Base-by-base conservation (phyloP, 2,888 invertebrate genomes). In the Byasa hedistus region DNA sequence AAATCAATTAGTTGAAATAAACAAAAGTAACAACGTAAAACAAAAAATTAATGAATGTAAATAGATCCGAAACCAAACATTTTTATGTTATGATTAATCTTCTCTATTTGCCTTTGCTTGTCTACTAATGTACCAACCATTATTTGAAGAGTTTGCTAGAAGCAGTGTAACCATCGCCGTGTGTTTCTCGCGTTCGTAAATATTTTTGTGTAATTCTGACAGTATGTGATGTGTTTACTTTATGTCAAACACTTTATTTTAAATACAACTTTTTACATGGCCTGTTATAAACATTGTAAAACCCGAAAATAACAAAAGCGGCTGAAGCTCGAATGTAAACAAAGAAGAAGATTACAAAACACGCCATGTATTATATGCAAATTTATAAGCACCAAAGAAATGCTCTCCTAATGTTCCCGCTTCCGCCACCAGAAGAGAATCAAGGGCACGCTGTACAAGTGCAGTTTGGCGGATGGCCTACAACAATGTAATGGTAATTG, bases 151-250 rank as follows among this genome's bases (percentile, higher is more conserved):
- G 8, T 22, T 59, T 22, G 54, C 54, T 54, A 23, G 0, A 32
- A 48, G 73, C 68, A 71, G 76, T 81, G 77, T 79, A 81, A 78
- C 82, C 81, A 83, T 62, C 81, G 65, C 73, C 76, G 73, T 69
- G 78, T 78, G 77, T 76, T 75, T 69, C 77, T 82, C 81, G 78
- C 85, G 81, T 86, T 86, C 84, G 83, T 75, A 83, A 84, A 85
- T 84, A 84, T 84, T 86, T 85, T 80, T 81, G 80, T 86, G 79
- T 76, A 78, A 83, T 86, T 87, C 83, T 89, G 90, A 89, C 87
- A 82, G 80, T 82, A 81, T 84, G 84, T 88, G 87, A 84, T 85
- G 83, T 76, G 81, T 81, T 81, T 78, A 83, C 79, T 80, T 79
- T 78, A 68, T 80, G 80, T 80, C 80, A 80, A 19, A 15, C 22